Evolutionary conservation across 2,797 vertebrate genomes (phyloP), one percentile per base, ranked within the genome.

Genomic region (Pseudomugil tenellus): DNA sequence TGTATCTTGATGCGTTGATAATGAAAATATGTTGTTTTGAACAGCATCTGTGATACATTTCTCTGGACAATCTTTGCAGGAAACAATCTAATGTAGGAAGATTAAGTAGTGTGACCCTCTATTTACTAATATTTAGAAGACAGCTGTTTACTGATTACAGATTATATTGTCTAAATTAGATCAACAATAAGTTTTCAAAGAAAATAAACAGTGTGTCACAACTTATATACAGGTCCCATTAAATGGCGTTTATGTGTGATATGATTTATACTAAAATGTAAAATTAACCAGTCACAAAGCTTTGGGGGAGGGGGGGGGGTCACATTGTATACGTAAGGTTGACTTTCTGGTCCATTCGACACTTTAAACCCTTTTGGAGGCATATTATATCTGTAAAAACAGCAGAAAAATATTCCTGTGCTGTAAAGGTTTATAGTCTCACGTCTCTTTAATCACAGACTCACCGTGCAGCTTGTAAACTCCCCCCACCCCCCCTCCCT

Each of bases 391-490:
- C 81, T 53, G 58, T 77, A 72, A 81, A 84, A 88, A 79, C 82
- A 82, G 77, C 72, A 64, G 1, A 74, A 70, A 81, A 87, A 89
- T 88, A 90, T 77, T 90, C 70, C 68, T 76, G 49, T 1, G 80
- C 73, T 85, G 80, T 90, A 87, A 90, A 90, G 82, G 55, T 90
- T 90, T 86, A 91, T 83, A 65, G 83, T 64, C 80, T 39, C 57
- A 78, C 75, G 80, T 46, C 58, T 83, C 86, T 35, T 89, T 89
- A 86, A 92, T 91, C 88, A 88, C 61, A 65, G 63, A 70, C 80
- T 78, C 80, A 62, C 79, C 48, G 72, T 59, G 75, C 66, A 43
- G 73, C 80, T 84, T 70, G 61, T 90, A 90, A 90, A 91, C n/a
- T n/a, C n/a, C n/a, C n/a, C n/a, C n/a, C n/a, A n/a, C n/a, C n/a